These are phyloP conservation scores for Pyrgilauda ruficollis DNA, from an alignment of 2,113 vertebrate genomes.

Conservation along the genomic window DNA sequence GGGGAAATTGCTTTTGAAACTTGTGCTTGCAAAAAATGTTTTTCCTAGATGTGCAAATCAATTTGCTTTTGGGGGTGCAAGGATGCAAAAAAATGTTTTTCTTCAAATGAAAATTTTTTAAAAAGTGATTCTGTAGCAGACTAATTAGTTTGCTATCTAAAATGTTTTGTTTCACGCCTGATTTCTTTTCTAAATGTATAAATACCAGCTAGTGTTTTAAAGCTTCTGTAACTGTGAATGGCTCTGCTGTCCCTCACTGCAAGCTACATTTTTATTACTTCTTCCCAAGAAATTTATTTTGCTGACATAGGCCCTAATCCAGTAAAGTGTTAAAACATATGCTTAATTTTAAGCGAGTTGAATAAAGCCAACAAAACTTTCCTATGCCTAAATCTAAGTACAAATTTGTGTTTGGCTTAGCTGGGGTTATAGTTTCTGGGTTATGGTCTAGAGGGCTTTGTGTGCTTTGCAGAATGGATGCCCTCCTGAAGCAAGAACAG, in stretches of 20 bases:
- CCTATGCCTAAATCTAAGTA: slow-evolving; percentile 30
- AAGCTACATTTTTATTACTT: slow-evolving; percentile 53
- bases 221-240: slow-evolving; percentile 52
- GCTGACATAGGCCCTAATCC: slow-evolving; percentile 62
- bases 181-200: slow-evolving; percentile 58
- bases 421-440: neutral
- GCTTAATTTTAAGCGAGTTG: slow-evolving; percentile 20
- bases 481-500: neutral
- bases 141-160: slow-evolving; percentile 49
- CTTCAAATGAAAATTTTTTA: neutral
- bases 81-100: neutral
- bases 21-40: neutral
- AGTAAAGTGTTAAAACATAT: slow-evolving; percentile 53
- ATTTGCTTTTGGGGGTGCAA: neutral
- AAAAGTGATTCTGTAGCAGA: neutral
- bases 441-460: neutral
- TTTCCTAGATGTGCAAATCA: neutral
- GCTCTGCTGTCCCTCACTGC: slow-evolving; percentile 45
- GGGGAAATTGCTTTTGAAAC: neutral
- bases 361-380: slow-evolving; percentile 22
- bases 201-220: slow-evolving; percentile 58
- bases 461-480: neutral
- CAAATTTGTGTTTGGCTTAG: neutral
- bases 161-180: slow-evolving; percentile 49
- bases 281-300: slow-evolving; percentile 61